A percentile compares a stretch with the other conserved stretches of the same genome.
These are phyloP conservation scores for Apostichopus parvimensis DNA, from an alignment of 35 echinoderm and acorn worm genomes.

Conservation along the genomic window DNA sequence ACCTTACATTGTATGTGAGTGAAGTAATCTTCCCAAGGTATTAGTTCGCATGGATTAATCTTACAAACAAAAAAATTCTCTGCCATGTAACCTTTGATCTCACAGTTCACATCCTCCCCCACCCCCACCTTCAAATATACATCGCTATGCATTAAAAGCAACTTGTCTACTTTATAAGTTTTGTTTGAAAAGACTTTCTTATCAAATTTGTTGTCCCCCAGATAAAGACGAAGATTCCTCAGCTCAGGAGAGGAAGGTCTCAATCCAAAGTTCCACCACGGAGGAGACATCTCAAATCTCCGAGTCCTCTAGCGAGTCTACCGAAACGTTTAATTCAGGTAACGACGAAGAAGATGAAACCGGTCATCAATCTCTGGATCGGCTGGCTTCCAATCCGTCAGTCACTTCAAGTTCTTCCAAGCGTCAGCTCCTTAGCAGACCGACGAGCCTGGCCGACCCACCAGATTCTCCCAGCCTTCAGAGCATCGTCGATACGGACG, in stretches of 20 bases:
- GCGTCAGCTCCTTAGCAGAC: slow-evolving; percentile 1
- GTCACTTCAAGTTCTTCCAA: slow-evolving; percentile 31
- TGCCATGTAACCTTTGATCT: too few species aligned
- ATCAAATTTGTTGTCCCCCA: background rate
- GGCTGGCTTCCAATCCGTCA: slow-evolving; percentile 68
- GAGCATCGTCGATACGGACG: slow-evolving; percentile 14
- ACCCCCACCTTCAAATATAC: too few species aligned
- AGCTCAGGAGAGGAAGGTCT: slow-evolving; percentile 31
- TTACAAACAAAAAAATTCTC: too few species aligned
- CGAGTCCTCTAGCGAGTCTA: slow-evolving; percentile 53
- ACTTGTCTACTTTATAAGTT: too few species aligned
- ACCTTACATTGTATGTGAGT: too few species aligned
- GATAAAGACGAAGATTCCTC: slow-evolving; percentile 27
- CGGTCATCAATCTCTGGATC: slow-evolving; percentile 67
- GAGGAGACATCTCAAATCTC: slow-evolving; percentile 23
- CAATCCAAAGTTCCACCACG: background rate
- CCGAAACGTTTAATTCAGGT: slow-evolving; percentile 26
- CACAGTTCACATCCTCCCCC: too few species aligned
- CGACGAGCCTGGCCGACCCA: slow-evolving; percentile 27
- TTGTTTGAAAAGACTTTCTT: too few species aligned
- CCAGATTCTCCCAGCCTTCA: slow-evolving; percentile 27
- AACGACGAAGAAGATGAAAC: slow-evolving; percentile 18
- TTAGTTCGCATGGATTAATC: too few species aligned
- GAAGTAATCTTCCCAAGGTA: too few species aligned
- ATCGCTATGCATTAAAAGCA: too few species aligned